phyloP scores from a whole-genome alignment of 2,113 vertebrate genomes.

The Dendrocopos noguchii region DNA sequence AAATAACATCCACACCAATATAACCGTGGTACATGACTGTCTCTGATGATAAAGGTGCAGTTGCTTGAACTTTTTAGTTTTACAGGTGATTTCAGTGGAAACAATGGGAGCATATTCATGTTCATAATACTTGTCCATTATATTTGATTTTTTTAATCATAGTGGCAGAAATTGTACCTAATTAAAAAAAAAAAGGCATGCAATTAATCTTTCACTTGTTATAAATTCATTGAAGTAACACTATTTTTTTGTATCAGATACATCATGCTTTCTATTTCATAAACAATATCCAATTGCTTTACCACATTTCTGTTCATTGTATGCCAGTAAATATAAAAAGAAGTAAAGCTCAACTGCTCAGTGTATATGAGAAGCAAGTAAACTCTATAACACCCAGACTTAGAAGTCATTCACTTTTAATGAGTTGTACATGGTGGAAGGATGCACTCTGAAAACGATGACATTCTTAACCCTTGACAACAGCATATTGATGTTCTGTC shows the following conservation, averaged over 20 bases:
- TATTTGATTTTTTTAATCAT: neutral
- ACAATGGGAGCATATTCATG: neutral
- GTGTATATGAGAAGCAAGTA: neutral
- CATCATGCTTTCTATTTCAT: neutral
- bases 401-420: neutral
- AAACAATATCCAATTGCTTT: neutral
- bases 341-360: neutral
- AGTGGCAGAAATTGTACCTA: neutral
- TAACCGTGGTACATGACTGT: neutral
- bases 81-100: neutral
- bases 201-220: neutral
- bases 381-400: neutral
- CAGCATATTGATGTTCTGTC: neutral
- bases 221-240: neutral
- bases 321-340: neutral
- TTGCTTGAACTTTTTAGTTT: neutral
- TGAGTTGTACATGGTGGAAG: neutral
- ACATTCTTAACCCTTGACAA: neutral
- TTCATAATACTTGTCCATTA: neutral
- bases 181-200: neutral
- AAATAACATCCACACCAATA: neutral
- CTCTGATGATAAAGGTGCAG: neutral
- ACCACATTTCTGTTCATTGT: neutral
- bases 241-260: neutral
- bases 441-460: neutral